Evolutionary conservation across 2,113 vertebrate genomes (phyloP).

Genomic region (Anarhynchus alexandrinus): DNA sequence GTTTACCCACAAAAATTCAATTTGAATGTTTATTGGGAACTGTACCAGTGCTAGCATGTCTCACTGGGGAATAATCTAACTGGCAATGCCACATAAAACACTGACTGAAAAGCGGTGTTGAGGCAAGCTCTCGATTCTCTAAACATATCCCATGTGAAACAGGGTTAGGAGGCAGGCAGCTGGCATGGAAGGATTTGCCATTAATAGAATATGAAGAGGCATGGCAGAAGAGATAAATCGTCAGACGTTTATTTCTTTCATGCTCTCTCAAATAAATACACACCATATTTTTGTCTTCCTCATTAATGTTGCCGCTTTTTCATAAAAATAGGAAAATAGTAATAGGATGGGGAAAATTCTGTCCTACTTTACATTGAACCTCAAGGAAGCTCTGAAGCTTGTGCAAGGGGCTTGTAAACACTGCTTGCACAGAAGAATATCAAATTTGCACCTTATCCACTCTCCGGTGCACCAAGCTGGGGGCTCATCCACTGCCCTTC

Average conservation of each 20-base stretch:
- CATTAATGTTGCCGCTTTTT: neutral
- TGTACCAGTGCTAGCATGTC: neutral
- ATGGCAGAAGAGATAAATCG: neutral
- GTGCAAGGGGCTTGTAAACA: neutral
- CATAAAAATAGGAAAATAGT: neutral
- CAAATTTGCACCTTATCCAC: neutral
- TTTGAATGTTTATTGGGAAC: neutral
- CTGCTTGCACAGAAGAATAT: neutral
- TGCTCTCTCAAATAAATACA: neutral
- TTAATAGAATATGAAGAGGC: neutral
- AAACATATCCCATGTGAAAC: neutral
- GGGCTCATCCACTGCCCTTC: neutral
- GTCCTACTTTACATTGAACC: neutral
- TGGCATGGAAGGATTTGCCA: neutral
- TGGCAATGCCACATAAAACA: neutral
- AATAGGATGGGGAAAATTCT: neutral
- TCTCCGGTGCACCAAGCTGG: neutral
- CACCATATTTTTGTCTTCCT: neutral
- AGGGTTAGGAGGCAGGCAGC: neutral
- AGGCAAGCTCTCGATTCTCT: neutral
- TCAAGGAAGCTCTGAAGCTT: neutral
- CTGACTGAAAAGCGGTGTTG: neutral
- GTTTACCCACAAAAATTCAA: constrained; percentile 18
- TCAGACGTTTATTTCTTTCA: neutral
- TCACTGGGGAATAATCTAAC: neutral